phyloP scores from a whole-genome alignment of 2,888 invertebrate species.

The Eurois occulta region DNA sequence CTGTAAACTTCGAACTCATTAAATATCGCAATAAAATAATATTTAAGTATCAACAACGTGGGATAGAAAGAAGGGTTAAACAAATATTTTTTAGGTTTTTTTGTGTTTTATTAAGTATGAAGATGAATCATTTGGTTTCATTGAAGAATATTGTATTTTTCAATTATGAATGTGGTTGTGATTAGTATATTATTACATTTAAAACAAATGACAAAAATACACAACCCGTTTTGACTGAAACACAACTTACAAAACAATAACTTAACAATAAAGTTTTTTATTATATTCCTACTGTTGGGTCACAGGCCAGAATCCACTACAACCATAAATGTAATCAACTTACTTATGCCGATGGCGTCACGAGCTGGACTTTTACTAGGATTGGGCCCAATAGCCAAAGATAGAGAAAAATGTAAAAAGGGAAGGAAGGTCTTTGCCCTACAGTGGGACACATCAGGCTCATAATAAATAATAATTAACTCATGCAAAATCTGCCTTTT shows the following conservation, averaged over 20 bases:
- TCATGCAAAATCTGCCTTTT: background rate
- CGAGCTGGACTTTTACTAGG: background rate
- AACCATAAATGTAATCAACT: too few relatives aligned
- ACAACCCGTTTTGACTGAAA: background rate
- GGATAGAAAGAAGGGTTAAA: constrained; percentile 65
- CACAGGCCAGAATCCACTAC: background rate
- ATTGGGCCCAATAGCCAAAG: background rate
- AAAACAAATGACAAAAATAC: background rate
- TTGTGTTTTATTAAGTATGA: background rate
- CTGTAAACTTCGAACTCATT: constrained; percentile 80
- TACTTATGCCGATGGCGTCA: background rate
- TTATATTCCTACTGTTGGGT: background rate
- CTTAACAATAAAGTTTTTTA: too few relatives aligned
- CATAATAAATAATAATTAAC: background rate
- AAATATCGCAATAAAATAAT: constrained; percentile 82
- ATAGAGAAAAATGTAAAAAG: background rate
- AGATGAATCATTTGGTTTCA: constrained; percentile 33
- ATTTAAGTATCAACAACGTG: constrained; percentile 71
- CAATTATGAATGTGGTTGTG: background rate
- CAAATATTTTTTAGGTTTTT: constrained; percentile 54
- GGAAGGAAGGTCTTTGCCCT: background rate
- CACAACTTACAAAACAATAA: too few relatives aligned
- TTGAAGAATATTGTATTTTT: background rate
- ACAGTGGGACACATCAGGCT: background rate
- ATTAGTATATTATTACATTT: background rate